phyloP scores from a whole-genome alignment of 2,797 vertebrate genomes.

The Macroramphosus scolopax region DNA sequence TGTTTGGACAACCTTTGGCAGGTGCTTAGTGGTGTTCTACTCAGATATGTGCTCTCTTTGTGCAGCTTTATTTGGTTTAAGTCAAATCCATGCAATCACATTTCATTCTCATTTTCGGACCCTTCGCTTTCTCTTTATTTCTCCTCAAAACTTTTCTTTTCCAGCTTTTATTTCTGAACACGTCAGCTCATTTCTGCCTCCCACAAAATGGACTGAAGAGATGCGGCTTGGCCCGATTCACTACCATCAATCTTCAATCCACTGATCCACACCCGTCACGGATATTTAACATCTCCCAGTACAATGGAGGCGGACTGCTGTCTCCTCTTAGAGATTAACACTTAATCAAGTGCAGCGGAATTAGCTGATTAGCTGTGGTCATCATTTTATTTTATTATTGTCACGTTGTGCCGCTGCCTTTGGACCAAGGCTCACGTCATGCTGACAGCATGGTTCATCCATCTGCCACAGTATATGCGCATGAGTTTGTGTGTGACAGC shows the following conservation, averaged over 20 bases:
- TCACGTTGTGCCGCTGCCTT: conserved; percentile 19
- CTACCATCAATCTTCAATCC: conserved; percentile 1
- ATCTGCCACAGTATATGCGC: conserved; percentile 21
- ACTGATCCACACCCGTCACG: conserved; percentile 5
- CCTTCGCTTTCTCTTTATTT: not conserved
- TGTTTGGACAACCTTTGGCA: conserved; percentile 63
- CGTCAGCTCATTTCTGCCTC: not conserved
- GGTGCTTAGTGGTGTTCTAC: conserved; percentile 39
- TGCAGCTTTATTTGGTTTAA: conserved; percentile 34
- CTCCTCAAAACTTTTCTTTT: too few species aligned
- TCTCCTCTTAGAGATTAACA: conserved; percentile 26
- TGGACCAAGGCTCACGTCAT: conserved; percentile 21
- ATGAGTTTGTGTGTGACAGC: not conserved
- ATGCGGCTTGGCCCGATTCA: too few species aligned
- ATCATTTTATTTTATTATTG: conserved; percentile 2
- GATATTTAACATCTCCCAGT: conserved; percentile 11
- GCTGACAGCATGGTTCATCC: conserved; percentile 25
- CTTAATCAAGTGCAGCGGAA: conserved; percentile 15
- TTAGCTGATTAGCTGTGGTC: conserved; percentile 10
- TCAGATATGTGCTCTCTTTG: conserved; percentile 42
- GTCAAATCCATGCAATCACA: conserved; percentile 11
- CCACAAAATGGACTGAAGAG: too few species aligned
- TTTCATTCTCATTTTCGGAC: conserved; percentile 5
- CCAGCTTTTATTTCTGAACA: not conserved
- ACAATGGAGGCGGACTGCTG: conserved; percentile 3